phyloP scores from a whole-genome alignment of 2,113 vertebrate genomes.

The Lampris incognitus region DNA sequence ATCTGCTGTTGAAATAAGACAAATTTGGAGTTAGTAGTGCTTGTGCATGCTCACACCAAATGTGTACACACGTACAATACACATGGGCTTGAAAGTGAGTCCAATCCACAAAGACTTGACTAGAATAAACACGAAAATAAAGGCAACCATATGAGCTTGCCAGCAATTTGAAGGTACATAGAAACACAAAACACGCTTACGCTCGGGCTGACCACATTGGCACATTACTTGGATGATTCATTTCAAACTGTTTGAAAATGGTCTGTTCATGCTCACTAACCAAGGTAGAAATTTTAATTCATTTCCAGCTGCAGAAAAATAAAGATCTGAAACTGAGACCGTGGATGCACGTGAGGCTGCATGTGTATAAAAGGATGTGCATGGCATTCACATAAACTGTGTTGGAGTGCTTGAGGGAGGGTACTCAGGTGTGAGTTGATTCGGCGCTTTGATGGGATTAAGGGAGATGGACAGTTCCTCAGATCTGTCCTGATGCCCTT shows the following conservation, averaged over 20 bases:
- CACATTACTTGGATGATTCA: no score
- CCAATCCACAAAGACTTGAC: no score
- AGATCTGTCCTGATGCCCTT: slow-evolving; percentile 17
- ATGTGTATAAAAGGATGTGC: neutral
- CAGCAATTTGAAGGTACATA: no score
- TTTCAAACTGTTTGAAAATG: no score
- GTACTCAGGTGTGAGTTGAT: slow-evolving; percentile 15
- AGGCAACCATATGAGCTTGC: no score
- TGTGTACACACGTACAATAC: neutral
- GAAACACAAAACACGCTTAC: no score
- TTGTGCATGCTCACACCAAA: neutral
- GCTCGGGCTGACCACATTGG: no score
- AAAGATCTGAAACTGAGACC: neutral
- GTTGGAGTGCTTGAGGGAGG: neutral
- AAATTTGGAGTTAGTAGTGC: neutral
- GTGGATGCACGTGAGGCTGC: neutral
- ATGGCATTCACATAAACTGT: neutral
- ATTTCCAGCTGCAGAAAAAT: neutral
- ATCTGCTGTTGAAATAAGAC: neutral
- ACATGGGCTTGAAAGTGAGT: neutral
- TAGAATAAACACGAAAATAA: no score
- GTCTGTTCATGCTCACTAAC: neutral
- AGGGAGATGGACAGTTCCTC: slow-evolving; percentile 25
- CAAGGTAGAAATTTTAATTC: neutral
- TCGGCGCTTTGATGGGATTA: slow-evolving; percentile 31